phyloP scores from a whole-genome alignment of 2,797 vertebrate genomes.

The Coracias cyanogaster region DNA sequence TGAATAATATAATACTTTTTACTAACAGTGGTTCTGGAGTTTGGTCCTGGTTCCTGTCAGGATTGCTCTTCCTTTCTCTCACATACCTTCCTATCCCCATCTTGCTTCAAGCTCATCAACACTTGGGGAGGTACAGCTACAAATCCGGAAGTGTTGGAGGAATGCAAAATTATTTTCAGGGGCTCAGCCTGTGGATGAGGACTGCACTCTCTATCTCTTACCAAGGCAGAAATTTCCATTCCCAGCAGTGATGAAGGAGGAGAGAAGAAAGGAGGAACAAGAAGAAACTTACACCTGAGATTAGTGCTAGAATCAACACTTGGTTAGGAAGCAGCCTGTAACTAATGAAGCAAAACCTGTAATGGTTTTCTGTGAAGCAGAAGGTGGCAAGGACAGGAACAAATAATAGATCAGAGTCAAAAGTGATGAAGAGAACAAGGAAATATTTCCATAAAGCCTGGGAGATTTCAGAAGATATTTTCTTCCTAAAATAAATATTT shows the following conservation, averaged over 20 bases:
- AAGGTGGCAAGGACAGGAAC: not conserved
- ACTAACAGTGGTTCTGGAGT: not conserved
- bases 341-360: not conserved
- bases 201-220: not conserved
- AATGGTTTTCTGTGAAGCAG: not conserved
- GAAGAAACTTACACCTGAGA: not conserved
- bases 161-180: not conserved
- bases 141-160: not conserved
- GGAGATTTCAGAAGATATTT: not conserved
- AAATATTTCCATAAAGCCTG: not conserved
- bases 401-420: not conserved
- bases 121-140: not conserved
- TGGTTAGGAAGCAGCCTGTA: not conserved
- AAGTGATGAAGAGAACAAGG: not conserved
- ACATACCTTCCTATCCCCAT: not conserved
- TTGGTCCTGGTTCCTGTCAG: not conserved
- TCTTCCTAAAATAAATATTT: conserved; percentile 1
- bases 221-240: not conserved
- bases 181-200: not conserved
- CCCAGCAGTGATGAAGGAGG: not conserved
- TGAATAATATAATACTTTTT: not conserved
- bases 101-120: not conserved
- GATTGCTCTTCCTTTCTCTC: not conserved
- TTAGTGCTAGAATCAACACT: not conserved
- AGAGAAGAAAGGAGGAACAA: not conserved